Base-by-base conservation (phyloP, 2,797 vertebrate species). In the Rhyacichthys aspro region DNA sequence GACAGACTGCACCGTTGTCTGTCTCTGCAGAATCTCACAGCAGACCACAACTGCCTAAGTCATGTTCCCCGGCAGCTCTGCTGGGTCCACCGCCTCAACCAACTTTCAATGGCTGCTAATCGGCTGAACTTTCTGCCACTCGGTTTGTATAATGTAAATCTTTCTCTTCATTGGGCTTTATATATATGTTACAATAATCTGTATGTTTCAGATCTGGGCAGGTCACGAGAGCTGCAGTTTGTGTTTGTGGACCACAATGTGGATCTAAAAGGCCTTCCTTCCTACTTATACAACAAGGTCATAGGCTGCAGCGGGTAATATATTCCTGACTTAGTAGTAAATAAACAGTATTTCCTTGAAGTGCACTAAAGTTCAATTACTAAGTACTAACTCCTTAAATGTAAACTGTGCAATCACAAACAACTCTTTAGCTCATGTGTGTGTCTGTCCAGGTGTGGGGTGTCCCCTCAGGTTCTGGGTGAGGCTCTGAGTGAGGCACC, bases 91-190 rank as follows among this genome's bases (percentile, higher is more conserved):
- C 94, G 94, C 85, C 96, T 99, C 90, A 98, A 94, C 9, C 96
- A 98, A 91, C 95, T 98, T 76, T 98, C 96, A 75, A 94, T 98
- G 95, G 95, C 97, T 3, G 94, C 96, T 38, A 99, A 99, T 90
- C 87, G 92, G 50, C 94, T 99, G 41, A 92, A 89, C 0, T 95
- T 94, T 79, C 86, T 99, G 63, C 97, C 97, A 0, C 93, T 97
- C 0, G 97, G 97, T 99, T 82, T 91, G 95, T 87, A 28, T 6
- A 17, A 3, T 14, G 5, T 19, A 14, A 28, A 28, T 28, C 23
- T 6, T 28, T 28, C 7, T 28, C 23, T 28, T 28, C 23, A 28
- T 5, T 12, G 16, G 15, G 16, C 36, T 33, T 9, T n/a, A 36
- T 34, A 16, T 49, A 19, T 45, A 17, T 43, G 1, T 45, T 11